Percentiles rank a stretch among this genome's conserved stretches.
phyloP scores from a whole-genome alignment of 1,140 invertebrate genomes.

The Reticulitermes speratus region DNA sequence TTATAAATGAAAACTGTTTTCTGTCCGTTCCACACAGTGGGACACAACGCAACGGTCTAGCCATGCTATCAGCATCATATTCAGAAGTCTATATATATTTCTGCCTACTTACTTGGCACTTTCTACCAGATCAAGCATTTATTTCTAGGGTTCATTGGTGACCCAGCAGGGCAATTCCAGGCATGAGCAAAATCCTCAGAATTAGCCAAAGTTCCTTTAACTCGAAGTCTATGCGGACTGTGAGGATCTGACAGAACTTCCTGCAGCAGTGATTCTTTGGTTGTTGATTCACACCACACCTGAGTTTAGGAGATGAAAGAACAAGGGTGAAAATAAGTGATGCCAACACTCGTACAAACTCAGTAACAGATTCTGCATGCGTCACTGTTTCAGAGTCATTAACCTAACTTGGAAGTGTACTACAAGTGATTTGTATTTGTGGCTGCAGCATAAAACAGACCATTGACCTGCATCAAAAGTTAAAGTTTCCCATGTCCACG shows the following conservation, averaged over 20 bases:
- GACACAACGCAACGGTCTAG: too few relatives aligned
- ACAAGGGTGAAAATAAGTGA: background rate
- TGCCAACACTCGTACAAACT: background rate
- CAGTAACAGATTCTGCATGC: background rate
- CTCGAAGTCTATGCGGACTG: constrained; percentile 70
- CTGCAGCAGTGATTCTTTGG: constrained; percentile 59
- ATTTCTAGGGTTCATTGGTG: constrained; percentile 77
- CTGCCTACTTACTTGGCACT: background rate
- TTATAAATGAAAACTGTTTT: too few relatives aligned
- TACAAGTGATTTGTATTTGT: too few relatives aligned
- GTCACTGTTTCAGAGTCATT: background rate
- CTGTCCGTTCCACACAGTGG: too few relatives aligned
- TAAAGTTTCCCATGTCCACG: too few relatives aligned
- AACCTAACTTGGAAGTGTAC: background rate
- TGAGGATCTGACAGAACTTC: constrained; percentile 74
- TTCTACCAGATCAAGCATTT: constrained; percentile 75
- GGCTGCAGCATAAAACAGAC: too few relatives aligned
- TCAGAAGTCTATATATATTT: background rate
- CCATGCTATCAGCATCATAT: too few relatives aligned
- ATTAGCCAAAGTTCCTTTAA: constrained; percentile 81
- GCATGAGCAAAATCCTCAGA: constrained; percentile 78
- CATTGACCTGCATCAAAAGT: too few relatives aligned
- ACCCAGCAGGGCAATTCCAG: constrained; percentile 73
- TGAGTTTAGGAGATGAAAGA: constrained; percentile 39
- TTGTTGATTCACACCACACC: constrained; percentile 77